These are phyloP conservation scores for Patella depressa DNA, from an alignment of 2,888 invertebrate species.

Conservation along the genomic window DNA sequence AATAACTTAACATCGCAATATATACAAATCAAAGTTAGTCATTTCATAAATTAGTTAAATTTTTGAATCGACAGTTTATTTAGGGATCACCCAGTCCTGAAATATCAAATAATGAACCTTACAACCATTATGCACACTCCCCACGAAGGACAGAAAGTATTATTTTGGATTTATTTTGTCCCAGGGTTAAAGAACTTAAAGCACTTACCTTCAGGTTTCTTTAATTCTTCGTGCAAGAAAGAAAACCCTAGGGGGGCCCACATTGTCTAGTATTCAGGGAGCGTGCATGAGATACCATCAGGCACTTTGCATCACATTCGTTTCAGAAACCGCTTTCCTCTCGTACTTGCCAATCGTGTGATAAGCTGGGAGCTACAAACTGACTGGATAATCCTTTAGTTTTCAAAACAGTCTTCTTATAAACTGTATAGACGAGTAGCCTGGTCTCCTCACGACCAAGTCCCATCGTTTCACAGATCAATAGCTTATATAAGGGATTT, in stretches of 20 bases:
- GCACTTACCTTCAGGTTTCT: neutral
- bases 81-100: too few species aligned
- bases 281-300: neutral
- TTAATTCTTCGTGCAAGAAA: too few species aligned
- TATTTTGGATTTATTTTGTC: too few species aligned
- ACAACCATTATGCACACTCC: neutral
- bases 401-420: too few species aligned
- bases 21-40: neutral
- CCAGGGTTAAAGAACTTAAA: neutral
- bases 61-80: too few species aligned
- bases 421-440: too few species aligned
- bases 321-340: neutral
- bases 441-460: too few species aligned
- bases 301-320: slow-evolving; percentile 9
- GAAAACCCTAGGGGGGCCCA: neutral
- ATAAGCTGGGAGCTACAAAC: too few species aligned
- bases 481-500: neutral
- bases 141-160: neutral
- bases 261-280: neutral
- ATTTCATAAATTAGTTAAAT: too few species aligned
- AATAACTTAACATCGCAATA: slow-evolving; percentile 19
- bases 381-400: too few species aligned
- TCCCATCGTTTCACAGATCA: too few species aligned
- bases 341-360: neutral
- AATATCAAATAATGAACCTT: too few species aligned